Evolutionary conservation across 1,140 invertebrate species (phyloP), one percentile per base, ranked within the genome.

Genomic region (Harpegnathos saltator): DNA sequence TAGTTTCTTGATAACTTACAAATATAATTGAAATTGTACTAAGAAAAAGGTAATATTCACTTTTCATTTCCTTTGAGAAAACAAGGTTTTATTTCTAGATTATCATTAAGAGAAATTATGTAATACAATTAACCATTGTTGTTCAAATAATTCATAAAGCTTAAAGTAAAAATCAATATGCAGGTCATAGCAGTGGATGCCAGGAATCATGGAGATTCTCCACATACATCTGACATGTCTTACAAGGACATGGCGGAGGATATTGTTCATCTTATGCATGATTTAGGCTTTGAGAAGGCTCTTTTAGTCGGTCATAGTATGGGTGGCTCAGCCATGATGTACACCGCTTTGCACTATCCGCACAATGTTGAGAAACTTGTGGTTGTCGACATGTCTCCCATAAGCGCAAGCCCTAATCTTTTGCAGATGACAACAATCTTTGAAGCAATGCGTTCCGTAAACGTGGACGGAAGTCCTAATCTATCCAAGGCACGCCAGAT

Each of bases 191-290:
- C 96, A 0, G 94, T 98, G 22, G 98, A 99, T 95, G 96, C 97
- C 1, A 95, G 98, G 90, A 99, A 99, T 94, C 98, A 99, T 94
- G 98, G 98, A 0, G 97, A 98, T 54, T 98, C 98, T 91, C 97
- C 97, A 0, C 98, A 98, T 89, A 94, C 96, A 1, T 84, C 93
- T 11, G 94, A 96, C 0, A 97, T 98, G 92, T 95, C 95, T 48
- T 98, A 98, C 91, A 87, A 92, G 4, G 93, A 96, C 17, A 96
- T 98, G 95, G 95, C 96, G 4, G 95, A 95, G 83, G 98, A 99
- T 94, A 90, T 99, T 56, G 87, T 95, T 1, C 77, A 95, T 44
- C 94, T 98, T 24, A 93, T 98, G 86, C 92, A 95, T 52, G 95
- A 96, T 66, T 92, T 97, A 61, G 90, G 94, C 0, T 94, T 97